A percentile compares a stretch with the other conserved stretches of the same genome.
phyloP scores from a whole-genome alignment of 1,140 invertebrate genomes.

The Conopomorpha cramerella region DNA sequence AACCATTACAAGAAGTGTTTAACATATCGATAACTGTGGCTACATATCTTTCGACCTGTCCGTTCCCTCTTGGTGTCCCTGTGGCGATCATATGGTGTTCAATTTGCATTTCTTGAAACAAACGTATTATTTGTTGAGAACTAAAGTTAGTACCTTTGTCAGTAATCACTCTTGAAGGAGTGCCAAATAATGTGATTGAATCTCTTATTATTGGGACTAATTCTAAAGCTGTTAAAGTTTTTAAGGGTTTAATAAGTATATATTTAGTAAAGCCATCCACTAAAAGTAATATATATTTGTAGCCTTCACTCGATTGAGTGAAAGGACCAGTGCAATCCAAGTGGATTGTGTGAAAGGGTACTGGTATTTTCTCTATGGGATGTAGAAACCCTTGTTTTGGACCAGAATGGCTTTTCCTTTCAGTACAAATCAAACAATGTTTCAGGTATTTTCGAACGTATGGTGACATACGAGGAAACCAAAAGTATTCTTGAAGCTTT shows the following conservation, averaged over 20 bases:
- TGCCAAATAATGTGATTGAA: constrained; percentile 15
- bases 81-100: constrained; percentile 20
- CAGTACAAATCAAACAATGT: constrained; percentile 6
- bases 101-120: constrained; percentile 14
- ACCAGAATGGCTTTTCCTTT: constrained; percentile 6
- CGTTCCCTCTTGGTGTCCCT: constrained; percentile 23
- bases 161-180: constrained; percentile 16
- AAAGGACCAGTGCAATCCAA: constrained; percentile 5
- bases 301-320: constrained; percentile 1
- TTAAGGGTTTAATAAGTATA: constrained; percentile 5
- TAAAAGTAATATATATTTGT: constrained; percentile 13
- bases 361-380: constrained; percentile 5
- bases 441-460: constrained; percentile 6
- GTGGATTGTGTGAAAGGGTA: constrained; percentile 9
- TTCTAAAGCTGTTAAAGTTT: constrained; percentile 2
- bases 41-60: constrained; percentile 31
- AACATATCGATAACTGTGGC: constrained; percentile 23
- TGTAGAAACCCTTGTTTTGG: constrained; percentile 7
- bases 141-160: constrained; percentile 27
- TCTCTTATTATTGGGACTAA: constrained; percentile 7
- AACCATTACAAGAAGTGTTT: constrained; percentile 10
- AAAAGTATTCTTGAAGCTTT: constrained; percentile 7
- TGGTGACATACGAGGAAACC: constrained; percentile 7
- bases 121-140: constrained; percentile 8
- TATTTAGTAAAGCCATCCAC: constrained; percentile 12